phyloP scores from a whole-genome alignment of 92 coral and sea anemone species.

The Scolanthus callimorphus region DNA sequence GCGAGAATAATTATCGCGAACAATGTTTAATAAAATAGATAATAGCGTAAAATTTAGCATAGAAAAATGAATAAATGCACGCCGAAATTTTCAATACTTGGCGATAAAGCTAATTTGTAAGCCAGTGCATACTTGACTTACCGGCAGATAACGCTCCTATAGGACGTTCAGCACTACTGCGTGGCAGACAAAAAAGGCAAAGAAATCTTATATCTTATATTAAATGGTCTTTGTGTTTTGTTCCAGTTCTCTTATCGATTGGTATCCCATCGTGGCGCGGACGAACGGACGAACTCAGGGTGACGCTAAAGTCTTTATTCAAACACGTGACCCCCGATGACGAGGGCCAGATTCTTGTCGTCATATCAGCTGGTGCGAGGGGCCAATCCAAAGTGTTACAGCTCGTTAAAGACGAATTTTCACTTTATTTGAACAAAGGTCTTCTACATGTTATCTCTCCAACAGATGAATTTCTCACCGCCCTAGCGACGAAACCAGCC shows the following conservation, averaged over 20 bases:
- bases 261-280: slow-evolving; percentile 26
- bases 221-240: background rate
- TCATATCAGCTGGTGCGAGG: slow-evolving; percentile 14
- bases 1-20: too few species aligned
- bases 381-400: background rate
- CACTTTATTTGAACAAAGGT: slow-evolving; percentile 13
- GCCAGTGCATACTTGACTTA: too few species aligned
- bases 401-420: slow-evolving; percentile 5
- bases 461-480: slow-evolving; percentile 8
- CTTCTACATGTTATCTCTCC: slow-evolving; percentile 22
- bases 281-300: slow-evolving; percentile 11
- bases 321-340: slow-evolving; percentile 35
- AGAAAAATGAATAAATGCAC: too few species aligned
- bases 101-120: too few species aligned
- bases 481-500: background rate
- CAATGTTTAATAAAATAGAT: too few species aligned
- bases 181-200: too few species aligned
- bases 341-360: slow-evolving; percentile 11
- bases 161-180: too few species aligned
- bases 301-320: slow-evolving; percentile 8
- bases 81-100: too few species aligned
- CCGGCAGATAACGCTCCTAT: too few species aligned
- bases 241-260: slow-evolving; percentile 22
- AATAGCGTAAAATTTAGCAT: too few species aligned
- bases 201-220: too few species aligned